Base-by-base conservation (phyloP, 2,113 vertebrate genomes). In the Furnarius figulus region DNA sequence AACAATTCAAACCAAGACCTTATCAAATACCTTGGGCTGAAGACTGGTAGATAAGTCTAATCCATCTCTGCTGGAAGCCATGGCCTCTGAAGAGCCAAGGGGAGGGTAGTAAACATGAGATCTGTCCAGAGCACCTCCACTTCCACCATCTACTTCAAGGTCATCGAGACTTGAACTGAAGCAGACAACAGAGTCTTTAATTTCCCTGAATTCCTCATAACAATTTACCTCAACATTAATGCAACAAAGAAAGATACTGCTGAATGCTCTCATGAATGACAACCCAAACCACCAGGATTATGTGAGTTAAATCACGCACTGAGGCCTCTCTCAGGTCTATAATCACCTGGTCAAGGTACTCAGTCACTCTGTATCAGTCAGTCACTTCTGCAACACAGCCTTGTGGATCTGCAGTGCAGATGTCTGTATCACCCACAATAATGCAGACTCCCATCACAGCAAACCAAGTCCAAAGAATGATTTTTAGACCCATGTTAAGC, bases 141-240 rank as follows among this genome's bases (percentile, higher is more conserved):
- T 98, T 63, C 98, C 98, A 1, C 96, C 98, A 82, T 99, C 98
- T 17, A 98, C 96, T 76, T 99, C 99, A 97, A 99, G 97, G 93
- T 99, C 98, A 95, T 99, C 99, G 0, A 99, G 98, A 90, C 98
- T 99, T n/a, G 99, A 99, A 95, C 98, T 99, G 85, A 83, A 91
- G 65, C 49, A 95, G 27, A 92, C 17, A 89, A 86, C 1, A 5
- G 82, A 90, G 15, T 63, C 16, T 56, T 81, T 65, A 92, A 50
- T 35, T 65, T 52, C 9, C 21, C 61, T 17, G 14, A 67, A 63
- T 21, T 44, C 35, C 18, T 63, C 37, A 7, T 21, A 42, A 63
- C 3, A 55, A 90, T 35, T 20, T n/a, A 47, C 33, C 31, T 82
- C n/a, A 83, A 72, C 14, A 17, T 74, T 61, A 73, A 65, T 37